A percentile compares a stretch with the other conserved stretches of the same genome.
Conservation (phyloP, 37 sponge, comb jelly and placozoan species). For the Mnemiopsis leidyi region DNA sequence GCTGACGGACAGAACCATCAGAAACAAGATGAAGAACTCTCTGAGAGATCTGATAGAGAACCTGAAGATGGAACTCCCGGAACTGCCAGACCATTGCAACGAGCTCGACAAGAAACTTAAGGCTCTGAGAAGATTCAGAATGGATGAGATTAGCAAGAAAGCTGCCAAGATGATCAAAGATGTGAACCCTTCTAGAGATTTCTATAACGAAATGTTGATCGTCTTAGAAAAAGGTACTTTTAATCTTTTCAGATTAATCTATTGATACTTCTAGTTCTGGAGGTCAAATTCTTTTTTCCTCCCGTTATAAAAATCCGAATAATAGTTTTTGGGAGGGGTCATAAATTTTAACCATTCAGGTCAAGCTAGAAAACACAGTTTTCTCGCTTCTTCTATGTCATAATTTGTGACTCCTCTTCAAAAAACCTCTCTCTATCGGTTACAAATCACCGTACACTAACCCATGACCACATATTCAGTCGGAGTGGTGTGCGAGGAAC, state of each 20-base stretch:
- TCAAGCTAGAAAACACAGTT: too few relatives aligned
- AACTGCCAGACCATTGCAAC: background rate
- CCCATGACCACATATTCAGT: too few relatives aligned
- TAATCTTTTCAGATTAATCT: too few relatives aligned
- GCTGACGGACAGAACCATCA: constrained; percentile 10
- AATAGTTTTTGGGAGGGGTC: too few relatives aligned
- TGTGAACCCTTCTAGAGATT: background rate
- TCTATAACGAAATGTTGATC: background rate
- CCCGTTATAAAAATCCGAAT: too few relatives aligned
- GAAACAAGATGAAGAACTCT: background rate
- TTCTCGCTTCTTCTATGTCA: too few relatives aligned
- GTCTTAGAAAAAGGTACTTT: background rate
- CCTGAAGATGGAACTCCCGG: background rate
- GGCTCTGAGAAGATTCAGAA: background rate
- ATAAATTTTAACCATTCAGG: too few relatives aligned
- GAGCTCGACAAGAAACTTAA: background rate
- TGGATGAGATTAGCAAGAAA: background rate
- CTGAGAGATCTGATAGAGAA: background rate
- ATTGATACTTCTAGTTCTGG: too few relatives aligned
- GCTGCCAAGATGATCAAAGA: background rate
- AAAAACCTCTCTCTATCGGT: too few relatives aligned
- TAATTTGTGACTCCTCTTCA: too few relatives aligned
- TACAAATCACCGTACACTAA: too few relatives aligned
- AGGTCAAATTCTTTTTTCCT: too few relatives aligned
- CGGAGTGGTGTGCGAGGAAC: background rate